Percentiles rank a stretch among this genome's conserved stretches.
Conservation (phyloP, 1,140 invertebrate species). For the Helicoverpa armigera region DNA sequence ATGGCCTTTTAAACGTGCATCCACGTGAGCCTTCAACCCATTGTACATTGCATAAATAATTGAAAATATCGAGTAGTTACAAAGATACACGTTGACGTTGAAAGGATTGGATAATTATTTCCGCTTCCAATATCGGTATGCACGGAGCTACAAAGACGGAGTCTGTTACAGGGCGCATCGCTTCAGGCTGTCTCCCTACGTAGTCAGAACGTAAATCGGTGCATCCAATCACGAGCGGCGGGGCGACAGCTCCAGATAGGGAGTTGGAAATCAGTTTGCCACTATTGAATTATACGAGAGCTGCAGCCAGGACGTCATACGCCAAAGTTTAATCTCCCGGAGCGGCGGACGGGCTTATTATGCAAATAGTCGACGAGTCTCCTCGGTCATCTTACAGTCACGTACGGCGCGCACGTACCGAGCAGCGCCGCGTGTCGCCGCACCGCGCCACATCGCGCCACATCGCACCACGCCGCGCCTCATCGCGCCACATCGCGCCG, state of each 20-base stretch:
- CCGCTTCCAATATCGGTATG: slow-evolving; percentile 68
- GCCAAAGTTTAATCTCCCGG: slow-evolving; percentile 82
- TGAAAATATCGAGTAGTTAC: slow-evolving; percentile 56
- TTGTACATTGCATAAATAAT: slow-evolving; percentile 60
- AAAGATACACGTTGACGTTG: slow-evolving; percentile 58
- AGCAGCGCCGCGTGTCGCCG: slow-evolving; percentile 38
- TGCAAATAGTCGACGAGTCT: slow-evolving; percentile 78
- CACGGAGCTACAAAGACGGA: slow-evolving; percentile 65
- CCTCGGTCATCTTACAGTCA: slow-evolving; percentile 75
- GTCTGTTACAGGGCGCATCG: slow-evolving; percentile 67
- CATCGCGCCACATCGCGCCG: not conserved
- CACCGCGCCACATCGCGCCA: slow-evolving; percentile 2
- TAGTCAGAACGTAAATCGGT: slow-evolving; percentile 67
- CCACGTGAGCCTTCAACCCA: slow-evolving; percentile 61
- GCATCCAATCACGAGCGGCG: slow-evolving; percentile 71
- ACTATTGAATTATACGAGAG: slow-evolving; percentile 84
- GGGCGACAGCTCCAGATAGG: slow-evolving; percentile 59
- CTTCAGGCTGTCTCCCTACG: slow-evolving; percentile 62
- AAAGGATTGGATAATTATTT: slow-evolving; percentile 74
- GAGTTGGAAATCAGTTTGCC: slow-evolving; percentile 81
- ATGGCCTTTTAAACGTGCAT: slow-evolving; percentile 76
- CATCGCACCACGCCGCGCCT: too few species aligned
- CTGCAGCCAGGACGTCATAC: slow-evolving; percentile 81
- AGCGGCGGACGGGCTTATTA: slow-evolving; percentile 81
- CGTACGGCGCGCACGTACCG: slow-evolving; percentile 67